Percentiles rank a stretch among this genome's conserved stretches.
Conservation (phyloP, 2,113 vertebrate species). For the Pimephales promelas region DNA sequence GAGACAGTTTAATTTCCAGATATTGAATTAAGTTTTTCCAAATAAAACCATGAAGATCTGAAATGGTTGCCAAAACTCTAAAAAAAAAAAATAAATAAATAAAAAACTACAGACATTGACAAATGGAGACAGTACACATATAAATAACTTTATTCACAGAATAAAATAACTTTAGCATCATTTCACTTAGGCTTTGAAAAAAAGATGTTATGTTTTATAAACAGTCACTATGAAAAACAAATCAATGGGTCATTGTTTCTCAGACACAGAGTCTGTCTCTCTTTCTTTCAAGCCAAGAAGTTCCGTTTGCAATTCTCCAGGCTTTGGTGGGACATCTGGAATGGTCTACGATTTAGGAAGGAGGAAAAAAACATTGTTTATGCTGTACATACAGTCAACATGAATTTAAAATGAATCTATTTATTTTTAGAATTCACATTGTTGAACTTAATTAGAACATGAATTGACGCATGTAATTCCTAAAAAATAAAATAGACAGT, state of each 20-base stretch:
- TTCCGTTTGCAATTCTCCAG: conserved; percentile 89
- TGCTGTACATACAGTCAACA: neutral
- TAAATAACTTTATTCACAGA: conserved; percentile 33
- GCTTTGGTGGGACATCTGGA: conserved; percentile 89
- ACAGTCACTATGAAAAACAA: neutral
- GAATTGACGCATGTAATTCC: neutral
- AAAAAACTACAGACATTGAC: no score
- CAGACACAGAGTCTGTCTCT: conserved; percentile 39
- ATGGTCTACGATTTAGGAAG: conserved; percentile 77
- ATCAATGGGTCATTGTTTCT: conserved; percentile 42
- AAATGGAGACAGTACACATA: neutral
- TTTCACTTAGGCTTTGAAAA: neutral
- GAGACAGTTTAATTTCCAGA: no score
- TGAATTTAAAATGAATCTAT: neutral
- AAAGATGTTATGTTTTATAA: neutral
- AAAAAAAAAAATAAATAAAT: no score
- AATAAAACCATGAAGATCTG: neutral
- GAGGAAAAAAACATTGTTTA: neutral
- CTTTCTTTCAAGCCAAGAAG: conserved; percentile 81
- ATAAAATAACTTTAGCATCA: neutral
- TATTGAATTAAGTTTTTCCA: neutral
- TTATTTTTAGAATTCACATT: neutral
- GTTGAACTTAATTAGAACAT: neutral
- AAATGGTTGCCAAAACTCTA: neutral
- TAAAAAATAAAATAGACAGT: neutral